phyloP scores from a whole-genome alignment of 2,888 invertebrate species.

The Hirudinaria manillensis region DNA sequence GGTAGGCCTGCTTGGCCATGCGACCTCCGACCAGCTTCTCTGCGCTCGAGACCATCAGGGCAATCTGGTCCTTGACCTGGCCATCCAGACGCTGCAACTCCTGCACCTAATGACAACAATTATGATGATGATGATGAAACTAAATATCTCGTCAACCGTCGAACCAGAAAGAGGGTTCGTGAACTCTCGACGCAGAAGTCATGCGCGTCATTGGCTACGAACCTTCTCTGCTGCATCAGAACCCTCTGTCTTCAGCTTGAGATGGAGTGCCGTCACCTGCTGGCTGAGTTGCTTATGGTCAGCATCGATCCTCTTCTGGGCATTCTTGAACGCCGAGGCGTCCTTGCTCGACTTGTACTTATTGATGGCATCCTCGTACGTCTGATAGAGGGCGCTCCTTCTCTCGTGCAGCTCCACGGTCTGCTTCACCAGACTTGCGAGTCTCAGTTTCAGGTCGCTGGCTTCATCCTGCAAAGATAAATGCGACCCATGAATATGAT shows the following conservation, averaged over 20 bases:
- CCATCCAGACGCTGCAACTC: constrained; percentile 62
- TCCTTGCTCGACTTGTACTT: constrained; percentile 63
- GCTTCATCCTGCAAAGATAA: constrained; percentile 55
- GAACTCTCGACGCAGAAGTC: not conserved
- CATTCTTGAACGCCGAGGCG: constrained; percentile 51
- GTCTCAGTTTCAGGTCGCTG: constrained; percentile 57
- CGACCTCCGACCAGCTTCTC: constrained; percentile 64
- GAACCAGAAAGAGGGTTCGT: no score
- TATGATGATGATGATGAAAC: not conserved
- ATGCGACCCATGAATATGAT: no score
- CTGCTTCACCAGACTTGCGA: constrained; percentile 55
- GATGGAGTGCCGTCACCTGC: constrained; percentile 58
- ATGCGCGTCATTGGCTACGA: no score
- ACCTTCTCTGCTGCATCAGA: constrained; percentile 63
- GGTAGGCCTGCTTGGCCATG: constrained; percentile 60
- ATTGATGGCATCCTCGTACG: constrained; percentile 61
- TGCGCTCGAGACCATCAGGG: constrained; percentile 42
- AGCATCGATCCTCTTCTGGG: constrained; percentile 60
- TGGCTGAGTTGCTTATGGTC: constrained; percentile 62
- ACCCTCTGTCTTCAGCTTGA: constrained; percentile 60
- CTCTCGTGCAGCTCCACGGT: constrained; percentile 61
- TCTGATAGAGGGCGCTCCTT: constrained; percentile 61
- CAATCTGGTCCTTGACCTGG: constrained; percentile 50
- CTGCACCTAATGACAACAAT: constrained; percentile 47
- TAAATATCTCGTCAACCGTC: not conserved